A percentile compares a stretch with the other conserved stretches of the same genome.
phyloP scores from a whole-genome alignment of 2,797 vertebrate genomes.

The Peromyscus attwateri region DNA sequence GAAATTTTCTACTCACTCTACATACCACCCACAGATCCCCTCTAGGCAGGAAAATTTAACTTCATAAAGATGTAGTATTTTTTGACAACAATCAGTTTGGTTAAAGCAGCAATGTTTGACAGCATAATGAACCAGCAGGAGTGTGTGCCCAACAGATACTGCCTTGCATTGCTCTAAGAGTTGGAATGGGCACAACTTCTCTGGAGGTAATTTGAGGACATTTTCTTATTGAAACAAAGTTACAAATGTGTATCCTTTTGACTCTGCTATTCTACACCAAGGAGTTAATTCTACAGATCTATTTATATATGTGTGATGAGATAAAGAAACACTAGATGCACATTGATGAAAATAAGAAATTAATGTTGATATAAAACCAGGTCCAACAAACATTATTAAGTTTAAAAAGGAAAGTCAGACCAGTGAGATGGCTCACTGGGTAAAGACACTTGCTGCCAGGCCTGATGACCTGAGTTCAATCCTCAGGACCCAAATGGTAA shows the following conservation, averaged over 20 bases:
- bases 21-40: too few species aligned
- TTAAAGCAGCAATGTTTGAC: neutral
- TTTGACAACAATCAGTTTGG: neutral
- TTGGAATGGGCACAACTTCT: neutral
- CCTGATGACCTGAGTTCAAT: neutral
- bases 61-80: conserved; percentile 52
- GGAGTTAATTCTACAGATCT: conserved; percentile 17
- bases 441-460: neutral
- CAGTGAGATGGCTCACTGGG: neutral
- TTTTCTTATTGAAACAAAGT: neutral
- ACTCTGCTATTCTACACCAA: neutral
- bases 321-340: neutral
- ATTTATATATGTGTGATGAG: neutral
- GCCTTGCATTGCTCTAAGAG: neutral
- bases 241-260: neutral
- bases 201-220: neutral
- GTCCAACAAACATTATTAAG: neutral
- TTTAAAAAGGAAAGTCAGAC: neutral
- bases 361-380: neutral
- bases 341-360: conserved; percentile 37
- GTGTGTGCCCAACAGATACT: neutral
- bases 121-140: neutral
- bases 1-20: too few species aligned
- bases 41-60: neutral
- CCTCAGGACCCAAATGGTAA: neutral